Conservation (phyloP, 2,888 invertebrate species). For the Gandaritis pyraliata region DNA sequence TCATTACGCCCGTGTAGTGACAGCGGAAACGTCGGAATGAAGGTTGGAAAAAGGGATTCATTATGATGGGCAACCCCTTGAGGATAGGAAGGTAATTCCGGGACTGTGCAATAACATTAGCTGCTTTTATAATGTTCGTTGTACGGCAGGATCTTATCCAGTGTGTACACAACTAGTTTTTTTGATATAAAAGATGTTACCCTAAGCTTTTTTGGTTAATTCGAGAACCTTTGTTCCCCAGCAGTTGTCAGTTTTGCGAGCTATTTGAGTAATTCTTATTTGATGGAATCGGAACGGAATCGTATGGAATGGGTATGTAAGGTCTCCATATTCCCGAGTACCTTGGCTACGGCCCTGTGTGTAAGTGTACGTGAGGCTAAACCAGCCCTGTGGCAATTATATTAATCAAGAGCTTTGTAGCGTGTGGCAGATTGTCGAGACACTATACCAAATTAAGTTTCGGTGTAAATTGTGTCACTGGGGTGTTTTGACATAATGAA, state of each 20-base stretch:
- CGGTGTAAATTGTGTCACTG: constrained; percentile 38
- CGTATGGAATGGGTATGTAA: too few relatives aligned
- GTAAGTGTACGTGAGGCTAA: constrained; percentile 41
- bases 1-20: constrained; percentile 39
- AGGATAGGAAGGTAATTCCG: constrained; percentile 40
- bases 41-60: constrained; percentile 41
- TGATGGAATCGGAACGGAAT: too few relatives aligned
- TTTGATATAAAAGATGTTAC: too few relatives aligned
- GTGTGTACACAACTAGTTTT: not conserved
- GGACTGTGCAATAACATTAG: constrained; percentile 39
- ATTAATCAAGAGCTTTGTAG: constrained; percentile 55
- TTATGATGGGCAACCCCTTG: constrained; percentile 44
- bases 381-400: constrained; percentile 48
- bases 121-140: constrained; percentile 21
- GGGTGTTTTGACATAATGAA: constrained; percentile 26
- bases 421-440: constrained; percentile 49
- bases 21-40: constrained; percentile 42
- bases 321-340: constrained; percentile 1
- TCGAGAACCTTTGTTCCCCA: too few relatives aligned
- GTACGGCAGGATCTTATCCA: constrained; percentile 9
- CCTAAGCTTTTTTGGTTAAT: too few relatives aligned
- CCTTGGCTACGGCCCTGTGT: constrained; percentile 31
- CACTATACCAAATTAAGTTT: constrained; percentile 46
- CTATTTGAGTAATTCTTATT: too few relatives aligned
- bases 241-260: too few relatives aligned